These are phyloP conservation scores for Acyrthosiphon pisum DNA, from an alignment of 1,140 invertebrate genomes.

Conservation along the genomic window DNA sequence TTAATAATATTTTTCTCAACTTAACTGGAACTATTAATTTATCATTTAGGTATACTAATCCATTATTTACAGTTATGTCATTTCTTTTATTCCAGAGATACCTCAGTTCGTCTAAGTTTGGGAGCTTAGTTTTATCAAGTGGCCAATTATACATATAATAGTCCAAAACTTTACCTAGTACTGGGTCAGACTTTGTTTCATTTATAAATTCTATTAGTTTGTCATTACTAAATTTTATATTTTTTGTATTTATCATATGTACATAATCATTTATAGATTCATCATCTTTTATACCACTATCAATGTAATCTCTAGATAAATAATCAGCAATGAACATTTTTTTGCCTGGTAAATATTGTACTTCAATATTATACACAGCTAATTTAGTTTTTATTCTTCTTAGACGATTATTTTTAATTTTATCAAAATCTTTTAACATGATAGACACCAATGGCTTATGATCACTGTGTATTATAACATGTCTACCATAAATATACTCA, in stretches of 20 bases:
- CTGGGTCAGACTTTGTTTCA: background rate
- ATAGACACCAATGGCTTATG: background rate
- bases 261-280: background rate
- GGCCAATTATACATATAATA: background rate
- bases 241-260: background rate
- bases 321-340: conserved; percentile 18
- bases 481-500: background rate
- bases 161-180: background rate
- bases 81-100: background rate
- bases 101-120: background rate
- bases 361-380: no score
- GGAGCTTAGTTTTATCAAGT: background rate
- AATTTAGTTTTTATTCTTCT: background rate
- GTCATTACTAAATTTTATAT: background rate
- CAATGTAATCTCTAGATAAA: background rate
- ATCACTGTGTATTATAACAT: background rate
- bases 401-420: background rate
- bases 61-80: background rate
- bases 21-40: background rate
- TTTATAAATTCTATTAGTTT: background rate
- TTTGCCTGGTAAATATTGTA: conserved; percentile 28
- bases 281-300: background rate
- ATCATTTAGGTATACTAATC: background rate
- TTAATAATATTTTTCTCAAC: background rate
- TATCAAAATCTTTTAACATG: conserved; percentile 3